phyloP scores from a whole-genome alignment of 2,113 vertebrate species.

The Odocoileus hemionus region DNA sequence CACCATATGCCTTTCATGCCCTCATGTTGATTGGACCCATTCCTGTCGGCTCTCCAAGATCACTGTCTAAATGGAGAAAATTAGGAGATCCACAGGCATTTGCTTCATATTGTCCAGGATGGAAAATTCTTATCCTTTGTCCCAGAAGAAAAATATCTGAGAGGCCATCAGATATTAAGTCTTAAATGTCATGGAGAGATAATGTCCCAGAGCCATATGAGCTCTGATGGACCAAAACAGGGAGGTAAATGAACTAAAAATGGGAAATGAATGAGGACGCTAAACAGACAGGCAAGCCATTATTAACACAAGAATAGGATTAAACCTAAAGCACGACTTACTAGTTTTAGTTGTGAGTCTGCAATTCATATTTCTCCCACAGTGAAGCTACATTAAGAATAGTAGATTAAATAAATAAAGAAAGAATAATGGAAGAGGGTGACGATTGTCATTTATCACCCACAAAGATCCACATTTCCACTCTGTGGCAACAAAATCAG shows the following conservation, averaged over 20 bases:
- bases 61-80: neutral
- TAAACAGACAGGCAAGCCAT: neutral
- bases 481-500: conserved; percentile 67
- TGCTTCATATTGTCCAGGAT: neutral
- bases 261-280: neutral
- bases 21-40: rapidly evolving
- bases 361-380: conserved; percentile 8
- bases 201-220: neutral
- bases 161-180: neutral
- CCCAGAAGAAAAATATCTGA: conserved; percentile 3
- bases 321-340: neutral
- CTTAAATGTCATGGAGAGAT: neutral
- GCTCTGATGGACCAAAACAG: neutral
- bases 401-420: conserved; percentile 59
- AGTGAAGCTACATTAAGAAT: neutral
- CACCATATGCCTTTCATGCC: neutral
- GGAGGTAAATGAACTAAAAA: neutral
- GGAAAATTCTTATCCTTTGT: neutral
- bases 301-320: neutral
- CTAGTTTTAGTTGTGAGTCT: neutral
- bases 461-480: conserved; percentile 63
- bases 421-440: conserved; percentile 45
- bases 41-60: neutral
- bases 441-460: conserved; percentile 75
- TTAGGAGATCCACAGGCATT: rapidly evolving